Evolutionary conservation across 2,113 vertebrate species (phyloP).

Genomic region (Anarhynchus alexandrinus): DNA sequence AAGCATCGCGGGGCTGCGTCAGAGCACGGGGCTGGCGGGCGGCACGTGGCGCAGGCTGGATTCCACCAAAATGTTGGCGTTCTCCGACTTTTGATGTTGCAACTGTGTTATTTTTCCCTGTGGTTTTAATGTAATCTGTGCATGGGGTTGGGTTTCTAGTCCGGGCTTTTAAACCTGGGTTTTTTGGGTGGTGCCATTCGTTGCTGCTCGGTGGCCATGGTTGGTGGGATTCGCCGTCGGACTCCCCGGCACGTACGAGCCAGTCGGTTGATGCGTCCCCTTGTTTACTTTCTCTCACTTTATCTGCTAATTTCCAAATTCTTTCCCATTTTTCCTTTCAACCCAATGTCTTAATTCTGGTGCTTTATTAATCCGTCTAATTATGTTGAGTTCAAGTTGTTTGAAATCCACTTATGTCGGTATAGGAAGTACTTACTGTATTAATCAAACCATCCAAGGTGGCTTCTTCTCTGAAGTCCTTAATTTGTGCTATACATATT

Average conservation of each 20-base stretch:
- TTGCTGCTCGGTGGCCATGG: neutral
- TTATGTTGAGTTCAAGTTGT: conserved; percentile 31
- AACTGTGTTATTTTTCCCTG: neutral
- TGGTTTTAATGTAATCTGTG: neutral
- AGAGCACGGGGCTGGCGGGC: fast-evolving
- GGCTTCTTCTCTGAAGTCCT: conserved; percentile 24
- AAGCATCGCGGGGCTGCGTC: neutral
- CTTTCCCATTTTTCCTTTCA: conserved; percentile 16
- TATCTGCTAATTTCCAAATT: neutral
- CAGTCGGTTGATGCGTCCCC: neutral
- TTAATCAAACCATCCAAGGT: conserved; percentile 35
- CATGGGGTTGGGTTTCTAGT: neutral
- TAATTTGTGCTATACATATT: conserved; percentile 22
- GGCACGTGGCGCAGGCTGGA: fast-evolving
- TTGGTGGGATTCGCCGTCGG: fast-evolving
- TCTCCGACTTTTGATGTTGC: neutral
- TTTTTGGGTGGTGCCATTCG: fast-evolving
- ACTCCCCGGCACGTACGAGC: neutral
- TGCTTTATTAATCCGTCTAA: conserved; percentile 29
- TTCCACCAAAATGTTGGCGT: neutral
- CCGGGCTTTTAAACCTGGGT: neutral
- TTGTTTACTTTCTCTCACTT: neutral
- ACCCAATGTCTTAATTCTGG: conserved; percentile 6
- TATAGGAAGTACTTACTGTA: conserved; percentile 35
- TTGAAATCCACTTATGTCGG: conserved; percentile 46